Base-by-base conservation (phyloP, 2,797 vertebrate species). In the Clarias laeviceps region DNA sequence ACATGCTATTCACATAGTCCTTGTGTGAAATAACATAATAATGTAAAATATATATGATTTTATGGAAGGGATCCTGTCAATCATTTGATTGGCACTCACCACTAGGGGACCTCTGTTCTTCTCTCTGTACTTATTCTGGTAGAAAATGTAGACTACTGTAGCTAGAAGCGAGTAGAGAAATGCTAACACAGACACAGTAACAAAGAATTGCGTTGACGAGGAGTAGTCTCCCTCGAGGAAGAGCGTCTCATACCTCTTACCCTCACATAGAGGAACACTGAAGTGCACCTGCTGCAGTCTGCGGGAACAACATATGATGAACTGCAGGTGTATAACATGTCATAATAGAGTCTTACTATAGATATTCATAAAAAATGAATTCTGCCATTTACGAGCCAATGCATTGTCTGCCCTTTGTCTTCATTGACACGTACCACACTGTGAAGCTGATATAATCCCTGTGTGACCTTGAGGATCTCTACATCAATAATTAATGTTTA, bases 81-180 rank as follows among this genome's bases (percentile, higher is more conserved):
- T 37, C 11, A 5, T 34, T 54, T 81, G 40, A 7, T 65, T 83
- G 54, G 83, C 73, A 97, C 97, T 97, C 94, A 99, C 98, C 94
- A 98, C 95, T 74, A 98, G 92, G 14, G 98, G 98, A 3, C 98
- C 98, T 87, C 98, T 95, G 95, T 99, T 99, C 94, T 99, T 97
- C 90, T 97, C 97, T 85, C 97, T 94, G 91, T 99, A 99, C 91
- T 98, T 99, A 92, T 99, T 98, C 94, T 99, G 98, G 94, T 97
- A 99, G 95, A 99, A 99, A 90, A 99, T 96, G 87, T 99, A 99
- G 89, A 99, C 97, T 4, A 99, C 92, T 0, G 98, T 99, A 84
- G 98, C 98, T 29, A 98, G 94, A 91, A 99, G 93, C 0, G 98
- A 99, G 93, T 99, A 99, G 54, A 99, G 94, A 93, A 99, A 99